Conservation (phyloP, 2,113 vertebrate genomes). For the Passerina amoena region DNA sequence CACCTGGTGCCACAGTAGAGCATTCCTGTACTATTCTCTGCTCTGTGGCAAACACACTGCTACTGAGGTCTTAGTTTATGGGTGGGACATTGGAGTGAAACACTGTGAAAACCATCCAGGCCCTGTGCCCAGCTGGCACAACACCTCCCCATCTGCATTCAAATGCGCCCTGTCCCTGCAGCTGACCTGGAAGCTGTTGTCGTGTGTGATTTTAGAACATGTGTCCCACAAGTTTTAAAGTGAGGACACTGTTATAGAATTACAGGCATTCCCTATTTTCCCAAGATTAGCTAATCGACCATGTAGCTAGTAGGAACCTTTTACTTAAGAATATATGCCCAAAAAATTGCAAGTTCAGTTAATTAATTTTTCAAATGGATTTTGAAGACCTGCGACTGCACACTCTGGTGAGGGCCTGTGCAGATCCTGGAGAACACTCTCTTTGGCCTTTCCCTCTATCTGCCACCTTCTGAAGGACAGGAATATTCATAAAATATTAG, state of each 20-base stretch:
- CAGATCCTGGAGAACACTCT: background rate
- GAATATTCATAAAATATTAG: background rate
- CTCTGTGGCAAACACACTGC: accelerated
- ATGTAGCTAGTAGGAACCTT: background rate
- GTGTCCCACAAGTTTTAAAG: background rate
- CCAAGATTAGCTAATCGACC: background rate
- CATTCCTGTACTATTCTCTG: background rate
- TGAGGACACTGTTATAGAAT: background rate
- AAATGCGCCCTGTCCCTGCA: accelerated
- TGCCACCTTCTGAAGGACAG: background rate
- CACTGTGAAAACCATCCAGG: no score
- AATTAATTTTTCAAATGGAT: background rate
- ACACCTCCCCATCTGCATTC: background rate
- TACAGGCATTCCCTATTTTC: background rate
- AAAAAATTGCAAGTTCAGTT: background rate
- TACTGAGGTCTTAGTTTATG: accelerated
- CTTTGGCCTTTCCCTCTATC: background rate
- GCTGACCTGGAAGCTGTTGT: background rate
- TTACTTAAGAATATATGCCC: background rate
- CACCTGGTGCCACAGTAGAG: accelerated
- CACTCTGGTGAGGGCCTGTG: background rate
- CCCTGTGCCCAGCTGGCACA: accelerated
- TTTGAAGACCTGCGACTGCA: background rate
- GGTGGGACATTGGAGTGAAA: background rate
- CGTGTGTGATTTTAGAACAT: background rate